Evolutionary conservation across 2,113 vertebrate genomes (phyloP), one percentile per base, ranked within the genome.

Genomic region (Rhinopomastus cyanomelas): DNA sequence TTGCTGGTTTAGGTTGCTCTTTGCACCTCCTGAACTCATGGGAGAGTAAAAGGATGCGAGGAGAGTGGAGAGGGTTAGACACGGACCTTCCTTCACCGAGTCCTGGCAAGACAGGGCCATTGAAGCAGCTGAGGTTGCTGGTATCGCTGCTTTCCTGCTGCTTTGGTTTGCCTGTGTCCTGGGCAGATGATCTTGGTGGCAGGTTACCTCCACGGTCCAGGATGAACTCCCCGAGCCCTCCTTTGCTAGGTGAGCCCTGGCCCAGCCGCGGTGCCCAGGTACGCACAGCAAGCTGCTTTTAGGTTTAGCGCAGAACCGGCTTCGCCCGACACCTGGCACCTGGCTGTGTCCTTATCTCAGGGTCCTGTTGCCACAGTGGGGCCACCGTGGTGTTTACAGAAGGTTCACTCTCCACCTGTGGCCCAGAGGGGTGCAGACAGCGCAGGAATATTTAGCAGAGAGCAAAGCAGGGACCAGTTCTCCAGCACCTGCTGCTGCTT

Each of bases 1-100:
- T 97, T 95, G 94, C 96, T 96, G 88, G 95, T 96, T 94, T 93
- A 95, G 94, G 96, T 96, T 94, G 94, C 94, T 89, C 81, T 71
- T 93, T 82, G 93, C 88, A 95, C 94, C 95, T 96, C 93, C 93
- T 97, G 91, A 90, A 78, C 81, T 96, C 92, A 87, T 79, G 86
- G 95, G 95, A 96, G 95, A 96, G 89, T 93, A 59, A 15, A 42
- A 95, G 89, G 95, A 93, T 91, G 94, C 95, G 96, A 81, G 75
- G 88, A 78, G 90, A 95, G 95, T 81, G 88, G 92, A 94, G 96
- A 94, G 82, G 92, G 92, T 94, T 93, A 93, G 94, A 55, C 88
- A 72, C 76, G 92, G 89, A 89, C 81, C 91, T 97, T 96, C 95
- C 85, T 96, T 96, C 81, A 71, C 77, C 71, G 39, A 94, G 83